Evolutionary conservation across 1,140 invertebrate species (phyloP), one percentile per base, ranked within the genome.

Genomic region (Akabosia matsudoensis): DNA sequence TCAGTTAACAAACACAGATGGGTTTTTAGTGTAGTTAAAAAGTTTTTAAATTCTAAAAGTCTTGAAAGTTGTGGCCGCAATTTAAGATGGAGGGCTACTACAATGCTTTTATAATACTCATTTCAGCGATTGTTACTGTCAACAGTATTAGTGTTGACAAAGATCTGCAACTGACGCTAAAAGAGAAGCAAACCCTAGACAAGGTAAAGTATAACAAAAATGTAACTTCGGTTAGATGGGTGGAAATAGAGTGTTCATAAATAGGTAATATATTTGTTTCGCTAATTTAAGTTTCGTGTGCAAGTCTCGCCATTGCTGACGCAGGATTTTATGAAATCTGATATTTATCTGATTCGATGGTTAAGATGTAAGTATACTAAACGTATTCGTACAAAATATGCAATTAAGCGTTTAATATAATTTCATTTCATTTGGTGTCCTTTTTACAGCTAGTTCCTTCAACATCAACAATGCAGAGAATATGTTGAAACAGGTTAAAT

Each of bases 121-220:
- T 28, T 14, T 16, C 7, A 7, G 61, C 22, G 31, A 67, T 22
- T 67, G 7, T 2, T 67, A 10, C 28, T 2, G 30, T 31, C 13
- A 67, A 30, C 61, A 31, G 61, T 67, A n/a, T 30, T 30, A 67
- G 26, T 67, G 24, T 67, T 7, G 61, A 67, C 2, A 4, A 67
- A 22, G 61, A 67, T 31, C 10, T 31, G n/a, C 4, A 2, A 7
- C 4, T 67, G 61, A 67, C 61, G 10, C n/a, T 67, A 30, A 67
- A n/a, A 10, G 61, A 67, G 31, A 67, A 67, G n/a, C 61, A 67
- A 67, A 30, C 24, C 13, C 31, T 67, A 31, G 61, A 67, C n/a
- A 28, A 31, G 28, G 61, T 67, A 67, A 67, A 24, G 7, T 61
- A n/a, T 45, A 45, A 7, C 7, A 56, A 24, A 56, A 4, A 10